phyloP scores from a whole-genome alignment of 2,113 vertebrate species.

The Mastomys coucha region DNA sequence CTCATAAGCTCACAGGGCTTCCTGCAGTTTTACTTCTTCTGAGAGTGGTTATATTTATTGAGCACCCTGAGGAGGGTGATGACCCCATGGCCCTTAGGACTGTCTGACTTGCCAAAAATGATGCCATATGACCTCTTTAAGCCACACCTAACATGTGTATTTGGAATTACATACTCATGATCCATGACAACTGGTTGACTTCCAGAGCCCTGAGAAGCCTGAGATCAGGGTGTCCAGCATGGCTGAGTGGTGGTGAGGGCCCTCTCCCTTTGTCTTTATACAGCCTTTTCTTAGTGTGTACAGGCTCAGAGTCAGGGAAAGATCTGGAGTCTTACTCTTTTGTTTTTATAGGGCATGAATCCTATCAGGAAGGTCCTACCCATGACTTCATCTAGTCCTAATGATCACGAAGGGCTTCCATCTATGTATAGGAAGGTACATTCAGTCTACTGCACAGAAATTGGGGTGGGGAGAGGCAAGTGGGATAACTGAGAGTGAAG shows the following conservation, averaged over 20 bases:
- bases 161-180: not conserved
- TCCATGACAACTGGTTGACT: not conserved
- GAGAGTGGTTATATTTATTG: not conserved
- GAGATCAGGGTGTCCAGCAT: not conserved
- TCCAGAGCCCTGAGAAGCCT: not conserved
- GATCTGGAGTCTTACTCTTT: not conserved
- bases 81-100: not conserved
- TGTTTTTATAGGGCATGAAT: not conserved
- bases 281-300: not conserved
- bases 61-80: not conserved
- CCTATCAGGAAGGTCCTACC: not conserved
- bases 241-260: not conserved
- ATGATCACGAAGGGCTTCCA: not conserved
- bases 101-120: not conserved
- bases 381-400: not conserved
- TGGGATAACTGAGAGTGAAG: not conserved
- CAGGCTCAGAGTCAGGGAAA: not conserved
- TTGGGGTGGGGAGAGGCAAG: rapidly evolving
- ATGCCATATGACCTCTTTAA: not conserved
- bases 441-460: not conserved
- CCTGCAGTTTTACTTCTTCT: not conserved
- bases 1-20: not conserved
- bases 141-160: not conserved
- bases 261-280: not conserved
- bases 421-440: not conserved